A percentile compares a stretch with the other conserved stretches of the same genome.
These are phyloP conservation scores for Epirrhoe tristata DNA, from an alignment of 2,888 invertebrate species.

Conservation along the genomic window DNA sequence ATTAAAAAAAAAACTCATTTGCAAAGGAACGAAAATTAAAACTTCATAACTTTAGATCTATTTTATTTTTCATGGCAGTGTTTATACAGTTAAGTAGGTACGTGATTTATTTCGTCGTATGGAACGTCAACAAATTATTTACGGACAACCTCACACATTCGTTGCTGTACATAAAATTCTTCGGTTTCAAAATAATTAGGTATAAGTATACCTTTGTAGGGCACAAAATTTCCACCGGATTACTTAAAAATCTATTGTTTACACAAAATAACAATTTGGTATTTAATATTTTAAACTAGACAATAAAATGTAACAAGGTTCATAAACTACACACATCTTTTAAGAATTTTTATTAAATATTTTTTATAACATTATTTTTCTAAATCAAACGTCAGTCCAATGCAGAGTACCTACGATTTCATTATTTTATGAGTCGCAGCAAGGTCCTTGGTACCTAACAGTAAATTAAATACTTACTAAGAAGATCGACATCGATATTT, in stretches of 20 bases:
- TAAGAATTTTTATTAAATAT: not conserved
- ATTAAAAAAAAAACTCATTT: too few relatives aligned
- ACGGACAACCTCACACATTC: not conserved
- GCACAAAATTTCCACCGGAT: too few relatives aligned
- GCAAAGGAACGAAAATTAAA: not conserved
- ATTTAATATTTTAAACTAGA: not conserved
- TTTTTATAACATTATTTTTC: too few relatives aligned
- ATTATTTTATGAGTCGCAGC: too few relatives aligned
- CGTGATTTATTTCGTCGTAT: not conserved
- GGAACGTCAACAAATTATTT: not conserved
- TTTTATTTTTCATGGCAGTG: not conserved
- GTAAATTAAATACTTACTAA: too few relatives aligned
- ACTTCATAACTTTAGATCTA: not conserved
- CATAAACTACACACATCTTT: constrained; percentile 5
- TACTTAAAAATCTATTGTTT: too few relatives aligned
- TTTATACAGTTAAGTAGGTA: not conserved
- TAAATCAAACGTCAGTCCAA: too few relatives aligned
- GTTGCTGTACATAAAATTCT: not conserved
- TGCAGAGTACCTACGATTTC: too few relatives aligned
- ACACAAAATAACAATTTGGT: not conserved
- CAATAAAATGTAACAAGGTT: constrained; percentile 3
- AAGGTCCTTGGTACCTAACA: too few relatives aligned
- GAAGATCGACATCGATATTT: too few relatives aligned
- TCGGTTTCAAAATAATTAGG: too few relatives aligned
- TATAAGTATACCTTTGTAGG: not conserved